phyloP scores from a whole-genome alignment of 2,888 invertebrate genomes.

The Macropis europaea region DNA sequence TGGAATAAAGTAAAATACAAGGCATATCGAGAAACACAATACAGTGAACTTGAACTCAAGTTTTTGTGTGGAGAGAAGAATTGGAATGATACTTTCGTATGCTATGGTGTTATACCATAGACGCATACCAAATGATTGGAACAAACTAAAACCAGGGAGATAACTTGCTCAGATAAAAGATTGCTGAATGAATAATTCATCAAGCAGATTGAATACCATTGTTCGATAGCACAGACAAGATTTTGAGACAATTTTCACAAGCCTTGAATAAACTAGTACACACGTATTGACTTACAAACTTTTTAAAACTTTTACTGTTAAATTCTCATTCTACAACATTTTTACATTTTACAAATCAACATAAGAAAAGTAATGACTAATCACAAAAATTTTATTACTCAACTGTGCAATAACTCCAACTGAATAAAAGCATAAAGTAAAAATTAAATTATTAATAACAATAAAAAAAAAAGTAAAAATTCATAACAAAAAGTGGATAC shows the following conservation, averaged over 20 bases:
- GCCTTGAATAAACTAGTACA: background rate
- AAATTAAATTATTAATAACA: too few relatives aligned
- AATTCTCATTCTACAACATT: background rate
- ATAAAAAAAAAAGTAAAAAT: too few relatives aligned
- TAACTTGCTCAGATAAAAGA: constrained; percentile 38
- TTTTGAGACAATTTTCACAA: background rate
- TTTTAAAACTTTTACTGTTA: background rate
- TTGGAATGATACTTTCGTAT: constrained; percentile 8
- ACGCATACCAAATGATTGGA: constrained; percentile 55
- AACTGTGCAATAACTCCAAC: background rate
- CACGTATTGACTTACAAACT: background rate
- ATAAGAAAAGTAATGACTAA: background rate
- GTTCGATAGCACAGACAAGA: constrained; percentile 41
- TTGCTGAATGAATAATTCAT: constrained; percentile 64
- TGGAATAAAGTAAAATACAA: background rate
- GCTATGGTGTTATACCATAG: constrained; percentile 38
- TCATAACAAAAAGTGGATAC: too few relatives aligned
- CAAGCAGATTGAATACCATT: constrained; percentile 49
- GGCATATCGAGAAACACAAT: background rate
- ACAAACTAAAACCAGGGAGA: constrained; percentile 57
- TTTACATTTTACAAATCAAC: background rate
- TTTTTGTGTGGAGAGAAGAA: background rate
- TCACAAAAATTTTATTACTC: background rate
- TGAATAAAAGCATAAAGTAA: background rate
- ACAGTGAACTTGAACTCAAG: background rate